These are phyloP conservation scores for Ectemnius lituratus DNA, from an alignment of 2,888 invertebrate species.

Conservation along the genomic window DNA sequence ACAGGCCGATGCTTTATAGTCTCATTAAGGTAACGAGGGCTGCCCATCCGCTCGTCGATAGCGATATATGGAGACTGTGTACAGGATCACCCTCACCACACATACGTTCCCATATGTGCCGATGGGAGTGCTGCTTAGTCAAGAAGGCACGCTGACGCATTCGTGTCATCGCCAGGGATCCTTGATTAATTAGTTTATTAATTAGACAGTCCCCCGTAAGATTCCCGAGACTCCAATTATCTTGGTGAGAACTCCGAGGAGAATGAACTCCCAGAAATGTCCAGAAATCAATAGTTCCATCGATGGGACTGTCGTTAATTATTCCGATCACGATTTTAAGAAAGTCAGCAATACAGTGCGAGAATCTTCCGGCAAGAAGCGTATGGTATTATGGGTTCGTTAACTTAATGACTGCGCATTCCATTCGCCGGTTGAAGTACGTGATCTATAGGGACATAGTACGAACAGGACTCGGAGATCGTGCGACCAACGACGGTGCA, in stretches of 20 bases:
- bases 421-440: no score
- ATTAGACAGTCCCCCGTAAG: conserved; percentile 32
- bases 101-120: conserved; percentile 21
- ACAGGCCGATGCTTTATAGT: conserved; percentile 46
- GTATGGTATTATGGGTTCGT: conserved; percentile 12
- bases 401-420: conserved; percentile 5
- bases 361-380: conserved; percentile 2
- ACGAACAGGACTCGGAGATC: no score
- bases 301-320: background rate
- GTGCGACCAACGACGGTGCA: no score
- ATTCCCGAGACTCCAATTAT: conserved; percentile 23
- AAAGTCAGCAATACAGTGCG: background rate
- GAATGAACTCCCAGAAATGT: background rate
- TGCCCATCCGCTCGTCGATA: conserved; percentile 27
- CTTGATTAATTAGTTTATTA: conserved; percentile 50
- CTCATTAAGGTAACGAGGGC: conserved; percentile 48
- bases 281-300: background rate
- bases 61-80: no score
- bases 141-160: conserved; percentile 27
- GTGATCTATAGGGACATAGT: no score
- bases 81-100: conserved; percentile 27
- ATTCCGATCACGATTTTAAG: background rate
- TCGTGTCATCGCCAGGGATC: conserved; percentile 33
- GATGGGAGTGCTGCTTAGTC: conserved; percentile 22
- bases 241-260: conserved; percentile 6